Conservation (phyloP, 2,113 vertebrate genomes). For the Salvator merianae region DNA sequence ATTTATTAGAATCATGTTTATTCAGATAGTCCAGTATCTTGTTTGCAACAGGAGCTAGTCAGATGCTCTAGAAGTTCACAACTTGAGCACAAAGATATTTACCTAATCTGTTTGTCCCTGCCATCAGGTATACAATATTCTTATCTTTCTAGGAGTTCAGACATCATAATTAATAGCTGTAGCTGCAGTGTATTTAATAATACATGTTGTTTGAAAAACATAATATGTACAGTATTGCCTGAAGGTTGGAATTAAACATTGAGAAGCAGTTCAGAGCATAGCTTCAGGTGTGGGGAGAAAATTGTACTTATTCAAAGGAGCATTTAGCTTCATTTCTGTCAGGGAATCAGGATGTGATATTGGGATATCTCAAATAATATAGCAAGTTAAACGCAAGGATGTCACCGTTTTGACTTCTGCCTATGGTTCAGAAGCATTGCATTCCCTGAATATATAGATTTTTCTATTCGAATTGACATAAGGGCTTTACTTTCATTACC, state of each 20-base stretch:
- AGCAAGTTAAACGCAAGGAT: background rate
- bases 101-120: no score
- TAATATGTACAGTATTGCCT: background rate
- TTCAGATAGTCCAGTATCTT: no score
- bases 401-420: background rate
- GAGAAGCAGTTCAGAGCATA: background rate
- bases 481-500: background rate
- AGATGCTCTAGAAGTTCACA: background rate
- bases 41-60: background rate
- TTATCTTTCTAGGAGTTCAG: background rate
- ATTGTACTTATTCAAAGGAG: background rate
- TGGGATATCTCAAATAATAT: background rate
- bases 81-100: background rate
- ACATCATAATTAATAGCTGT: no score
- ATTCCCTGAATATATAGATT: background rate
- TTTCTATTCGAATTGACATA: background rate
- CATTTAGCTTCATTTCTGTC: background rate
- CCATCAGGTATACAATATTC: no score
- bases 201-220: background rate
- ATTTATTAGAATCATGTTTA: background rate
- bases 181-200: background rate
- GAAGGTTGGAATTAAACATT: background rate
- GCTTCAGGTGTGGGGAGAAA: background rate
- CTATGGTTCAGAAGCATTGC: background rate
- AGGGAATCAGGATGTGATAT: background rate